These are phyloP conservation scores for Ispidina picta DNA, from an alignment of 2,797 vertebrate species.

Conservation along the genomic window DNA sequence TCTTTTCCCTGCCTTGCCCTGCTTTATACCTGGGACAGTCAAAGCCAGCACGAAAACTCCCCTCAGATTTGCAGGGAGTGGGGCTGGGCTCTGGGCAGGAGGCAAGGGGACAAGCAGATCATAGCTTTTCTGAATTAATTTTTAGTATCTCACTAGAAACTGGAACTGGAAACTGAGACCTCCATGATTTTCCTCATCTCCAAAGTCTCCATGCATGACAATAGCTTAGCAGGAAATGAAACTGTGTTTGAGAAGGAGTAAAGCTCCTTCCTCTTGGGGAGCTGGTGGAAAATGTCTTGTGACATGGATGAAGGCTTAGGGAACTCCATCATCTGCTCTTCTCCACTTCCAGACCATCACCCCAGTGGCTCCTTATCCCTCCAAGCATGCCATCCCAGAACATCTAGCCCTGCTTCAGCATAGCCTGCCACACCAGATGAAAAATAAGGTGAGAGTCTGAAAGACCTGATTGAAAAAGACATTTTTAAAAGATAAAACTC, in stretches of 20 bases:
- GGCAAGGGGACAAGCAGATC: not conserved
- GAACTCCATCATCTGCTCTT: not conserved
- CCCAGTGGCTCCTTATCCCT: not conserved
- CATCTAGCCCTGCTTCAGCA: accelerated
- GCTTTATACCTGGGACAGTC: not conserved
- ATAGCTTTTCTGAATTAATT: not conserved
- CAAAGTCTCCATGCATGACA: not conserved
- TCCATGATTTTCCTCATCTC: not conserved
- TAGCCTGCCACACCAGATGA: not conserved
- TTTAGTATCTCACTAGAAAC: not conserved
- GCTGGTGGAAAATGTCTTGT: not conserved
- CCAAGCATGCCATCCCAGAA: not conserved
- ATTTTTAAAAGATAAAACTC: not conserved
- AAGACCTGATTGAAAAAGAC: not conserved
- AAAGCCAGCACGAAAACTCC: not conserved
- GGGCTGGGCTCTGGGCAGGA: not conserved
- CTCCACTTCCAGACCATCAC: not conserved
- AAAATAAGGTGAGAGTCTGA: not conserved
- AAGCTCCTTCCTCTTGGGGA: not conserved
- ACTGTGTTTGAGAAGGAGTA: not conserved
- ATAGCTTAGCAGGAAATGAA: not conserved
- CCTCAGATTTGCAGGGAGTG: accelerated
- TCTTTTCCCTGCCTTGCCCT: not conserved
- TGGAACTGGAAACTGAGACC: not conserved
- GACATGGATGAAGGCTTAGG: not conserved